These are phyloP conservation scores for Poliocrania exsul DNA, from an alignment of 2,797 vertebrate genomes.

Conservation along the genomic window DNA sequence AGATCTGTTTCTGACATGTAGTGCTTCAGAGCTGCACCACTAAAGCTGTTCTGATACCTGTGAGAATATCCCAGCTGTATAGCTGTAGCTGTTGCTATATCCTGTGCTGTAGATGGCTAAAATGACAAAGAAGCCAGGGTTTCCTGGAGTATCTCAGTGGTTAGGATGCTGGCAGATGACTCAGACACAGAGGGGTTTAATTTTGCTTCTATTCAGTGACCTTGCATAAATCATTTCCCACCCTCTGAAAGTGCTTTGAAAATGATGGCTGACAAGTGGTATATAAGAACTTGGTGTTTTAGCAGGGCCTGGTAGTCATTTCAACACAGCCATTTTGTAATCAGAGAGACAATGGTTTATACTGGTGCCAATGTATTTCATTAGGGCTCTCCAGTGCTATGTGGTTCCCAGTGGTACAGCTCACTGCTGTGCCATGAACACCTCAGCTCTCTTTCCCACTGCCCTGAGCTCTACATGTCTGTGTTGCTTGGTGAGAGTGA, in stretches of 20 bases:
- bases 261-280: slow-evolving; percentile 56
- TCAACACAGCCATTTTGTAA: slow-evolving; percentile 61
- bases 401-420: neutral
- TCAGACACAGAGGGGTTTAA: slow-evolving; percentile 57
- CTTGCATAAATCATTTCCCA: slow-evolving; percentile 51
- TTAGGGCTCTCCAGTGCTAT: slow-evolving; percentile 17
- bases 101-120: neutral
- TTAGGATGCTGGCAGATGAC: slow-evolving; percentile 30
- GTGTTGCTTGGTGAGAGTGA: neutral
- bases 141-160: slow-evolving; percentile 58
- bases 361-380: slow-evolving; percentile 41
- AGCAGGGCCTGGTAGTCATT: slow-evolving; percentile 46
- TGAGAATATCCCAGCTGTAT: neutral
- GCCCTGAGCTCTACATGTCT: neutral
- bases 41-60: neutral
- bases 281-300: slow-evolving; percentile 49
- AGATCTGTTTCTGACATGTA: neutral
- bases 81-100: neutral
- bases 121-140: slow-evolving; percentile 4
- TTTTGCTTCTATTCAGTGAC: slow-evolving; percentile 57
- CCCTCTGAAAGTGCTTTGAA: slow-evolving; percentile 61
- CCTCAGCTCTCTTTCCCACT: slow-evolving; percentile 14
- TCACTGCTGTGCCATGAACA: neutral
- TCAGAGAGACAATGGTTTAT: slow-evolving; percentile 52
- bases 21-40: neutral